These are phyloP conservation scores for Mirza zaza DNA, from an alignment of 2,113 vertebrate genomes.

Conservation along the genomic window DNA sequence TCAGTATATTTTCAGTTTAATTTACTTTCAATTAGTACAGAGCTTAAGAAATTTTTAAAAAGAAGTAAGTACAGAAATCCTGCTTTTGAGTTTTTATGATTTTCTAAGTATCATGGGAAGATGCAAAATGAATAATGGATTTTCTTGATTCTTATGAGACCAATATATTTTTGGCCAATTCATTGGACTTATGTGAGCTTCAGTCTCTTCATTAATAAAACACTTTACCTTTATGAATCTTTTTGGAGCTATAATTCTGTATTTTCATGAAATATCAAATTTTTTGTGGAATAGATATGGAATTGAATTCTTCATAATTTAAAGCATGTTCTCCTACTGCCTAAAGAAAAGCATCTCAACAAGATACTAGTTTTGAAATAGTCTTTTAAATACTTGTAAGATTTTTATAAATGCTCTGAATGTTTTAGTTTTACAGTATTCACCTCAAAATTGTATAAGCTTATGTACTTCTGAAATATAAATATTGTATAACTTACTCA, in stretches of 20 bases:
- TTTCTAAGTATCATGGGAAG: background rate
- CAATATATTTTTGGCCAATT: background rate
- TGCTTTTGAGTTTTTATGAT: background rate
- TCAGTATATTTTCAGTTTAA: background rate
- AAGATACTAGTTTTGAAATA: constrained; percentile 60
- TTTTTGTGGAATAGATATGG: too few species aligned
- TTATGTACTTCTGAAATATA: constrained; percentile 74
- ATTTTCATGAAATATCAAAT: background rate
- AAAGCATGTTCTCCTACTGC: constrained; percentile 35
- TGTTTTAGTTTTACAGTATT: constrained; percentile 84
- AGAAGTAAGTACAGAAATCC: background rate
- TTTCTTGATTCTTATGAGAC: background rate
- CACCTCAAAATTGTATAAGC: constrained; percentile 75
- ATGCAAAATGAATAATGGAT: background rate
- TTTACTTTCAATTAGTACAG: background rate
- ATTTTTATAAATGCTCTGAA: constrained; percentile 83
- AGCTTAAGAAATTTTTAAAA: background rate
- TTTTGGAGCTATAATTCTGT: background rate
- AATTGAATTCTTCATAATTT: background rate
- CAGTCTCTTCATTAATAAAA: background rate
- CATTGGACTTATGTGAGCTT: background rate
- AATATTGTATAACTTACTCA: constrained; percentile 71
- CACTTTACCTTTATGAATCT: background rate
- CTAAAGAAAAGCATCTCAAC: constrained; percentile 65
- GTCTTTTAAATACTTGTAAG: constrained; percentile 78